Base-by-base conservation (phyloP, 2,888 invertebrate species). In the Polietes domitor region DNA sequence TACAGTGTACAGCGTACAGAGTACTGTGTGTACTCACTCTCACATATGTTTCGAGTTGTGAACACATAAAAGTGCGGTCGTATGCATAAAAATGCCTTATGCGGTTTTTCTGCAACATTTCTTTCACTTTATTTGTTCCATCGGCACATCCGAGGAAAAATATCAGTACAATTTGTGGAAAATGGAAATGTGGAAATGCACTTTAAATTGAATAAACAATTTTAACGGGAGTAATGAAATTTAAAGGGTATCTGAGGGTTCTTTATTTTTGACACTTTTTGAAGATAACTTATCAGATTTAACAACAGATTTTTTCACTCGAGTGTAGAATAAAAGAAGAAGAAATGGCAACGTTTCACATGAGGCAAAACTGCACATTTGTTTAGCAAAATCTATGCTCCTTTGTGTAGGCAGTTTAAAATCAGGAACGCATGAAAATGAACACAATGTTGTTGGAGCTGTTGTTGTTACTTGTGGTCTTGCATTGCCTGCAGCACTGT, bases 21-120 rank as follows among this genome's bases (percentile, higher is more conserved):
- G 41, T 7, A 2, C 2, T 2, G 6, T 12, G 10, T 10, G 10
- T 12, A 41, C 10, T 12, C 41, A 10, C n/a, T n/a, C n/a, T n/a
- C 2, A 47, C 47, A 19, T 53, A 53, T 21, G 53, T n/a, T 53
- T 19, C 53, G 9, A 47, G 53, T 24, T 53, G 53, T 17, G 21
- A 53, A n/a, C n/a, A 53, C 53, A 53, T 19, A 53, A 53, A 53
- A 53, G 21, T 53, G 53, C 21, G 10, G 24, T 9, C 10, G 53
- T 24, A 53, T 53, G 53, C 53, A 53, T 19, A 53, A 53, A 53
- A 53, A 24, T 53, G 53, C 53, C 53, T 19, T 53, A 53, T 53
- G 53, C 24, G 53, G 53, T 53, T 53, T 53, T 53, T 53, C 53
- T 19, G 53, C 53, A 21, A 53, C 53, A 53, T 53, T 53, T 53